Percentiles rank a stretch among this genome's conserved stretches.
Evolutionary conservation across 1,140 invertebrate species (phyloP).

Genomic region (Coelopa frigida): DNA sequence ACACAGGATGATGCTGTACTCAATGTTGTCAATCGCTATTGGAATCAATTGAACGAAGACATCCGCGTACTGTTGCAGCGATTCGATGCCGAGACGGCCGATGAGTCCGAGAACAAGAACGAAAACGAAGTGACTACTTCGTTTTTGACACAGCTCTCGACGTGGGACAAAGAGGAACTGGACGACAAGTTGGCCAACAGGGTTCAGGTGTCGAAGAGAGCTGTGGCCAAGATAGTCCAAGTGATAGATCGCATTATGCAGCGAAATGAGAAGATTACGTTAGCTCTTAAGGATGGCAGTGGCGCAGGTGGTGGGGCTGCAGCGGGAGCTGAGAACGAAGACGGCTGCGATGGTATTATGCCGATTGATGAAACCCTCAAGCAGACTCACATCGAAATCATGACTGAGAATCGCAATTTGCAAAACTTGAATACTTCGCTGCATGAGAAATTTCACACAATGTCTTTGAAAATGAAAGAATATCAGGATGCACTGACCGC

Average conservation of each 20-base stretch:
- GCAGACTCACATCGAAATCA: slow-evolving; percentile 77
- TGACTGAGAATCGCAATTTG: slow-evolving; percentile 83
- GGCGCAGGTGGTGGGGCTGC: not conserved
- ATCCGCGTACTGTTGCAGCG: slow-evolving; percentile 87
- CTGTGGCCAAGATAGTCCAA: slow-evolving; percentile 92
- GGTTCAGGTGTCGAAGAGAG: slow-evolving; percentile 86
- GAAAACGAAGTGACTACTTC: slow-evolving; percentile 95
- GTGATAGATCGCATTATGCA: slow-evolving; percentile 92
- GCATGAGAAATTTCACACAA: slow-evolving; percentile 89
- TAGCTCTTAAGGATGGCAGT: slow-evolving; percentile 66
- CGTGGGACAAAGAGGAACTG: slow-evolving; percentile 95
- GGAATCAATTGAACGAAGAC: slow-evolving; percentile 97
- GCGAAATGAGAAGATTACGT: slow-evolving; percentile 85
- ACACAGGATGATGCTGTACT: slow-evolving; percentile 96
- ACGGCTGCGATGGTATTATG: slow-evolving; percentile 12
- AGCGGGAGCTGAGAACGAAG: slow-evolving; percentile 4
- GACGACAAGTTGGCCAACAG: slow-evolving; percentile 92
- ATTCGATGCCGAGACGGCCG: slow-evolving; percentile 95
- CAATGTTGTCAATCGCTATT: slow-evolving; percentile 96
- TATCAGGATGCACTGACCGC: slow-evolving; percentile 85
- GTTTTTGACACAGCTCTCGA: slow-evolving; percentile 92
- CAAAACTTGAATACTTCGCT: slow-evolving; percentile 88
- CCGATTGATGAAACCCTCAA: slow-evolving; percentile 71
- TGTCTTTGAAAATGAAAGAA: slow-evolving; percentile 85
- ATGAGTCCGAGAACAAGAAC: slow-evolving; percentile 93